Evolutionary conservation across 1,140 invertebrate genomes (phyloP).

Genomic region (Drosophila equinoxialis): DNA sequence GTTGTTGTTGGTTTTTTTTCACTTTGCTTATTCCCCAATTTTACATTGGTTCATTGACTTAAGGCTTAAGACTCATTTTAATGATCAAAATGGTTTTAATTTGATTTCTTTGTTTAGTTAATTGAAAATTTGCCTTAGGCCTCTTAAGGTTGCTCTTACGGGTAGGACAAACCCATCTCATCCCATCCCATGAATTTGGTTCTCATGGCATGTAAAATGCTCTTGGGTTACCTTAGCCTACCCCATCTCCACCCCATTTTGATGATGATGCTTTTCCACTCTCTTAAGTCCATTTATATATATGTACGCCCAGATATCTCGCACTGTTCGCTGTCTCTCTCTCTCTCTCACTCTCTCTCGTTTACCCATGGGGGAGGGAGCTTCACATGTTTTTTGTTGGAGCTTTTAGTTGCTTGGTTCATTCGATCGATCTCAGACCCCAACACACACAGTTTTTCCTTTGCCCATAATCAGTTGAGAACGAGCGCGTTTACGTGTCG

Average conservation of each 20-base stretch:
- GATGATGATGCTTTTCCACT: slow-evolving; percentile 8
- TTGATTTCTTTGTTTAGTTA: slow-evolving; percentile 58
- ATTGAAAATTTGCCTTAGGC: slow-evolving; percentile 39
- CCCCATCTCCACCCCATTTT: slow-evolving; percentile 14
- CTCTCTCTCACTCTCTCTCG: slow-evolving; percentile 46
- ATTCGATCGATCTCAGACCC: slow-evolving; percentile 40
- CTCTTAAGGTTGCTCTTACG: not conserved
- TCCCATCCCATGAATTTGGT: slow-evolving; percentile 14
- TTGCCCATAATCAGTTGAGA: slow-evolving; percentile 56
- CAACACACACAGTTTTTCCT: slow-evolving; percentile 58
- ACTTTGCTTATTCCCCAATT: no score
- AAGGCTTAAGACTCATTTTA: slow-evolving; percentile 30
- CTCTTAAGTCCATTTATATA: slow-evolving; percentile 11
- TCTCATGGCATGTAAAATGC: slow-evolving; percentile 19
- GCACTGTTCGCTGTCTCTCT: slow-evolving; percentile 25
- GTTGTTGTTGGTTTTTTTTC: not conserved
- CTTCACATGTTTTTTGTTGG: slow-evolving; percentile 31
- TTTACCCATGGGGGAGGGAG: slow-evolving; percentile 23
- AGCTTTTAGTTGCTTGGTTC: slow-evolving; percentile 43
- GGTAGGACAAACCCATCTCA: not conserved
- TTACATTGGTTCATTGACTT: slow-evolving; percentile 60
- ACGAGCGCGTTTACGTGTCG: slow-evolving; percentile 48
- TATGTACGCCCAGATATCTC: not conserved
- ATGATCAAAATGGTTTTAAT: slow-evolving; percentile 64
- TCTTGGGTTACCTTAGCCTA: slow-evolving; percentile 15